Evolutionary conservation across 2,797 vertebrate genomes (phyloP).

Genomic region (Sebastes vulpes): DNA sequence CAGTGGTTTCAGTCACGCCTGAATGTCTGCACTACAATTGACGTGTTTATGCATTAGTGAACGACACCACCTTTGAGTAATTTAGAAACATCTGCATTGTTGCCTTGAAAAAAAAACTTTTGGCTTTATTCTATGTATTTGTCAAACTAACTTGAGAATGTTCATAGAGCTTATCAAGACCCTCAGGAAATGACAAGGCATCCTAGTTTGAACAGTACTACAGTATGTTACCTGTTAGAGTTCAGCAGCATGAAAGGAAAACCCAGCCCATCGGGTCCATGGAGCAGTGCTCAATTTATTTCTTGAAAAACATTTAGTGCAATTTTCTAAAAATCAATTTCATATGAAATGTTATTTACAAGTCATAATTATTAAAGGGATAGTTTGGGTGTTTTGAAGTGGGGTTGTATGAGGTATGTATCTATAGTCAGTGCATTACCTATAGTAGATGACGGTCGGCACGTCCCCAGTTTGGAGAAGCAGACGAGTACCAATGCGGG

Average conservation of each 20-base stretch:
- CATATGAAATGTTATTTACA: neutral
- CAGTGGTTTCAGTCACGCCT: neutral
- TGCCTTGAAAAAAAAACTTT: neutral
- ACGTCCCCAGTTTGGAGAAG: too few relatives aligned
- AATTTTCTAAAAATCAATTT: neutral
- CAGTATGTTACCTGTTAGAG: neutral
- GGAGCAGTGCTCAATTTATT: neutral
- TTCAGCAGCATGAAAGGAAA: neutral
- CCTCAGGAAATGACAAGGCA: neutral
- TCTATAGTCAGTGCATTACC: too few relatives aligned
- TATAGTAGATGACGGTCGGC: too few relatives aligned
- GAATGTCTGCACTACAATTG: neutral
- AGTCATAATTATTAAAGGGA: neutral
- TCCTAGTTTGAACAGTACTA: slow-evolving; percentile 6
- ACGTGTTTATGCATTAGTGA: neutral
- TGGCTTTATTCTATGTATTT: neutral
- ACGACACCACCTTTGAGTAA: neutral
- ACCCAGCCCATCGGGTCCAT: neutral
- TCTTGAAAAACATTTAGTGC: neutral
- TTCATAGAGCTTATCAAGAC: slow-evolving; percentile 10
- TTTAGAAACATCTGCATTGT: neutral
- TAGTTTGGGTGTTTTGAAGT: too few relatives aligned
- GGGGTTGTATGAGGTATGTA: too few relatives aligned
- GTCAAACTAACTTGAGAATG: neutral
- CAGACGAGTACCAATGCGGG: too few relatives aligned